Percentiles rank a stretch among this genome's conserved stretches.
Conservation (phyloP, 2,888 invertebrate genomes). For the Cosmia trapezina region DNA sequence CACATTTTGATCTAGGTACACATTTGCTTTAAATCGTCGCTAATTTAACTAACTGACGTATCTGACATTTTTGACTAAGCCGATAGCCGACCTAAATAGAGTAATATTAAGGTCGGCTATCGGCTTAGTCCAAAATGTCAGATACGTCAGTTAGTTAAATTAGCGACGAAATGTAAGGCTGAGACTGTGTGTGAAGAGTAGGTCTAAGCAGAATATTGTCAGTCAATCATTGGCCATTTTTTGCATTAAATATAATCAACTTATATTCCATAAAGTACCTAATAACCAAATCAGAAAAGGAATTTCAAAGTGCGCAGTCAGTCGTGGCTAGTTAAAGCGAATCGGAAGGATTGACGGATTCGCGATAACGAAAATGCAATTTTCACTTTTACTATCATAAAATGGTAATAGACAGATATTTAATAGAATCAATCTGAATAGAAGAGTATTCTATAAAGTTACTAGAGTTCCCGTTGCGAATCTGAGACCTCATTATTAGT, state of each 20-base stretch:
- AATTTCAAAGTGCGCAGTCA: constrained; percentile 27
- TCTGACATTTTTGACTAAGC: no score
- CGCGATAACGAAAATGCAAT: constrained; percentile 34
- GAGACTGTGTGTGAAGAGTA: neutral
- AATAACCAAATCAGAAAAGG: constrained; percentile 8
- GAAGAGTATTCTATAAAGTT: neutral
- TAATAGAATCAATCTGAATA: constrained; percentile 11
- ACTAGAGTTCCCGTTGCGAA: neutral
- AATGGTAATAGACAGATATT: constrained; percentile 24
- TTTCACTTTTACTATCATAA: constrained; percentile 25
- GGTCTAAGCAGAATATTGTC: neutral
- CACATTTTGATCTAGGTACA: neutral
- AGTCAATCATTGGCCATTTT: neutral
- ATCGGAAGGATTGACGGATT: constrained; percentile 34
- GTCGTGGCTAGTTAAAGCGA: constrained; percentile 35
- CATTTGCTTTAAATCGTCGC: no score
- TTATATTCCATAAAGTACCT: neutral
- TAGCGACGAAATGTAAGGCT: no score
- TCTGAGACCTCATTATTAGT: constrained; percentile 10
- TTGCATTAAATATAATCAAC: neutral
- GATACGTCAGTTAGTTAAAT: no score
- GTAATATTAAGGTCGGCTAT: no score
- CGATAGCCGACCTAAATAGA: no score
- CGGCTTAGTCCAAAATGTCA: no score
- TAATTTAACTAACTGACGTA: no score